phyloP scores from a whole-genome alignment of 2,888 invertebrate species.

The Philonicus albiceps region DNA sequence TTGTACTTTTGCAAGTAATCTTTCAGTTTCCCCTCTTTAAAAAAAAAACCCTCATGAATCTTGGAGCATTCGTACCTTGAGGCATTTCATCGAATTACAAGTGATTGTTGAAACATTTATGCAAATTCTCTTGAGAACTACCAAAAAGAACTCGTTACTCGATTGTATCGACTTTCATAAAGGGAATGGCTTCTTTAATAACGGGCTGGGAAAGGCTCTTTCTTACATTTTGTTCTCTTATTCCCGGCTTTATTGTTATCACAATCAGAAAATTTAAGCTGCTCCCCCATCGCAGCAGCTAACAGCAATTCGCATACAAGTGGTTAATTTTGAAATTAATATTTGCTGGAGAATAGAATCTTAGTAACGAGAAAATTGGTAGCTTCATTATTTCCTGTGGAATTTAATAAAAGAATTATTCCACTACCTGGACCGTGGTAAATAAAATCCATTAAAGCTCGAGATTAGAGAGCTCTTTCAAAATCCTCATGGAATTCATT shows the following conservation, averaged over 20 bases:
- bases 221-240: background rate
- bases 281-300: background rate
- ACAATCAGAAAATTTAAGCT: background rate
- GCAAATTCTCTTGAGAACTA: background rate
- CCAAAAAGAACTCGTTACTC: background rate
- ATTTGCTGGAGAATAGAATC: background rate
- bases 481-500: background rate
- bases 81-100: background rate
- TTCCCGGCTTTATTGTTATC: background rate
- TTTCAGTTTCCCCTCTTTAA: background rate
- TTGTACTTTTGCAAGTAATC: background rate
- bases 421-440: background rate
- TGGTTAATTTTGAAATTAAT: background rate
- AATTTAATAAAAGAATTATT: background rate
- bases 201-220: background rate
- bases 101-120: background rate
- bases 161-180: background rate
- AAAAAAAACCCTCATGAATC: background rate
- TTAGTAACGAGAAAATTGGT: background rate
- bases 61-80: background rate
- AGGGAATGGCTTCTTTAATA: background rate
- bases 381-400: background rate
- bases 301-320: background rate
- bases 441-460: background rate
- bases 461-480: background rate